Base-by-base conservation (phyloP, 2,888 invertebrate species). In the Tachina lurida region DNA sequence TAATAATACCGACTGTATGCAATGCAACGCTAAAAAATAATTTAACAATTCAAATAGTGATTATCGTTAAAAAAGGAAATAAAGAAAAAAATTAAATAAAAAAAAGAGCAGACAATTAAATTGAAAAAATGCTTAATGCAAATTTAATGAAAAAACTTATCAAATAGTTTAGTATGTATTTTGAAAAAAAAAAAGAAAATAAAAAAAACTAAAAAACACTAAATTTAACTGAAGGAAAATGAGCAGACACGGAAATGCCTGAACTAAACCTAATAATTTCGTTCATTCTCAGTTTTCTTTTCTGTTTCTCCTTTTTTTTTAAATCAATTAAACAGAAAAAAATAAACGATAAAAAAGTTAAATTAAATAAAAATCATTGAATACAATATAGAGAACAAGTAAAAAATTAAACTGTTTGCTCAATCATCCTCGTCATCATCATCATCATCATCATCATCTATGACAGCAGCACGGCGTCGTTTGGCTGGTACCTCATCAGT, bases 381-480 rank as follows among this genome's bases (percentile, higher is more conserved):
- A 82, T 71, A 75, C 41, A 65, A 75, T 17, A 71, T 22, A 12
- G 8, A 54, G 41, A 68, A 75, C 19, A 63, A 65, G 58, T 15
- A 52, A 70, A n/a, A 75, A 54, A 31, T 12, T 7, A 45, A 70
- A 68, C 56, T 73, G 73, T 76, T 54, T 74, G 78, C 56, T 82
- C 49, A 82, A 82, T 91, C 89, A 84, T 91, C 90, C 19, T 89
- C 89, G 19, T 91, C 92, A 77, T 92, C 92, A 84, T 92, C 22
- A 84, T 92, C 22, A 84, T 91, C 90, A 17, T 89, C 89, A n/a
- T 91, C 92, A 77, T 92, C 92, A 81, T 91, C 91, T 88, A 92
- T 91, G 87, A 92, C 87, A 75, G 91, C 92, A 80, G 92, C 84
- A 78, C 92, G 92, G 86, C 92, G 92, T 78, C 92, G 91, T 84